Evolutionary conservation across 2,797 vertebrate genomes (phyloP).

Genomic region (Brachymystax lenok): DNA sequence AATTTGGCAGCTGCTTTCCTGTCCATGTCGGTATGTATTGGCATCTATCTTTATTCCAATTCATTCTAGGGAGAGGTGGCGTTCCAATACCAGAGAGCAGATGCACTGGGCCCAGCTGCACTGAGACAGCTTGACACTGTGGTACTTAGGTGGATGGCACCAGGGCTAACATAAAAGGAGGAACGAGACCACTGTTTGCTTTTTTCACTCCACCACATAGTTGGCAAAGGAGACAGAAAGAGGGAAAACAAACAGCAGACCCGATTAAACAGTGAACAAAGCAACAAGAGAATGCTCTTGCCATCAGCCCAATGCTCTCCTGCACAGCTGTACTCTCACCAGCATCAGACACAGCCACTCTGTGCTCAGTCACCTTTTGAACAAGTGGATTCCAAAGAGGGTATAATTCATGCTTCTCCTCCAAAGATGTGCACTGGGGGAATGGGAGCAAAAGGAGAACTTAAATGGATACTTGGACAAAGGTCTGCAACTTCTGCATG

Average conservation of each 20-base stretch:
- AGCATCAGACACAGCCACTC: constrained; percentile 23
- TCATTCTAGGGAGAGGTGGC: constrained; percentile 27
- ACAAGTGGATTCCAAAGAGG: background rate
- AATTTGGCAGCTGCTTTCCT: background rate
- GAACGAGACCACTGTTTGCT: constrained; percentile 11
- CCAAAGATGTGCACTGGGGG: too few species aligned
- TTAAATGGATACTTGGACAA: too few species aligned
- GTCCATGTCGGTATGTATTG: constrained; percentile 21
- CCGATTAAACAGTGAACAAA: constrained; percentile 37
- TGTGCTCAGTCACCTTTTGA: constrained; percentile 22
- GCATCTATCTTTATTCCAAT: constrained; percentile 43
- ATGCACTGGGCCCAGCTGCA: constrained; percentile 27
- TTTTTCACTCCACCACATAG: constrained; percentile 13
- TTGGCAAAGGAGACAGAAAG: constrained; percentile 11
- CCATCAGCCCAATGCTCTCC: constrained; percentile 39
- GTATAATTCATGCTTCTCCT: too few species aligned
- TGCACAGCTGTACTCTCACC: constrained; percentile 32
- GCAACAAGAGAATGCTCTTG: constrained; percentile 29
- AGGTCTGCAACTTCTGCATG: too few species aligned
- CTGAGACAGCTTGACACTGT: constrained; percentile 18
- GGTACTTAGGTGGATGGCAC: constrained; percentile 24
- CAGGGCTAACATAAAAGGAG: constrained; percentile 21
- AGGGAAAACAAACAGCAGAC: background rate
- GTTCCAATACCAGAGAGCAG: constrained; percentile 14
- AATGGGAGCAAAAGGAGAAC: too few species aligned